These are phyloP conservation scores for Hippocampus kuda DNA, from an alignment of 2,797 vertebrate species.

Conservation along the genomic window DNA sequence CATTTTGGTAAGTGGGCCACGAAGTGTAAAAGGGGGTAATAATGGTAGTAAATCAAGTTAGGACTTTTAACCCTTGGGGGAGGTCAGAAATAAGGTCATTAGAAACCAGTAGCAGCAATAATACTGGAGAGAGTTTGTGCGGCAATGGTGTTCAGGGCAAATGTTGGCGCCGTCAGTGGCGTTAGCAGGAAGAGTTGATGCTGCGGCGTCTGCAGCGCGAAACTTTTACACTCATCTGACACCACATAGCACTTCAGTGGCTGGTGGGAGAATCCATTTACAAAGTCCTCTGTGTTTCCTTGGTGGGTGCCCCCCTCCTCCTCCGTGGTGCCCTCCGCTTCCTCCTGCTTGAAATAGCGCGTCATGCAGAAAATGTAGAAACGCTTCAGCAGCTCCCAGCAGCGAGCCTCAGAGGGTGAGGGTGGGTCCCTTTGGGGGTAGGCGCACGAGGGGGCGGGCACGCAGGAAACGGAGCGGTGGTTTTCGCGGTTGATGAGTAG, in stretches of 20 bases:
- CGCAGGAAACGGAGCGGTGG: conserved; percentile 69
- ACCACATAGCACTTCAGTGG: conserved; percentile 79
- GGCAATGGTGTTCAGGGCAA: conserved; percentile 70
- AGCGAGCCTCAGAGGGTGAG: conserved; percentile 48
- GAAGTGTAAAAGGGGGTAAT: neutral
- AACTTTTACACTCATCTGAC: conserved; percentile 69
- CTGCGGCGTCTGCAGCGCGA: conserved; percentile 67
- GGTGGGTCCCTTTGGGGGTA: conserved; percentile 12
- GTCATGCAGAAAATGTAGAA: conserved; percentile 73
- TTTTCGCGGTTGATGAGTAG: conserved; percentile 78
- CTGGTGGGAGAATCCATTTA: conserved; percentile 58
- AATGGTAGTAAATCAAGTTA: neutral
- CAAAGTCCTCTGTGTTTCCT: conserved; percentile 58
- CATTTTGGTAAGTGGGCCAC: no score
- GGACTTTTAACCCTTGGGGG: neutral
- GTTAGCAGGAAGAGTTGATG: conserved; percentile 75
- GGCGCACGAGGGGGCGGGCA: conserved; percentile 29
- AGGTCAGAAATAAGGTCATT: conserved; percentile 12
- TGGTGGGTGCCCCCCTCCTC: conserved; percentile 28
- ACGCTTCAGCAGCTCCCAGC: conserved; percentile 71
- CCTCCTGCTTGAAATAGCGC: conserved; percentile 70
- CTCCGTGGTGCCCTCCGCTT: conserved; percentile 28
- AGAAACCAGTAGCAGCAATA: conserved; percentile 59
- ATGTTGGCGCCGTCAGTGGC: conserved; percentile 70
- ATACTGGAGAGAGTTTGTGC: conserved; percentile 69